A percentile compares a stretch with the other conserved stretches of the same genome.
Conservation (phyloP, 2,797 vertebrate genomes). For the Falco columbarius region DNA sequence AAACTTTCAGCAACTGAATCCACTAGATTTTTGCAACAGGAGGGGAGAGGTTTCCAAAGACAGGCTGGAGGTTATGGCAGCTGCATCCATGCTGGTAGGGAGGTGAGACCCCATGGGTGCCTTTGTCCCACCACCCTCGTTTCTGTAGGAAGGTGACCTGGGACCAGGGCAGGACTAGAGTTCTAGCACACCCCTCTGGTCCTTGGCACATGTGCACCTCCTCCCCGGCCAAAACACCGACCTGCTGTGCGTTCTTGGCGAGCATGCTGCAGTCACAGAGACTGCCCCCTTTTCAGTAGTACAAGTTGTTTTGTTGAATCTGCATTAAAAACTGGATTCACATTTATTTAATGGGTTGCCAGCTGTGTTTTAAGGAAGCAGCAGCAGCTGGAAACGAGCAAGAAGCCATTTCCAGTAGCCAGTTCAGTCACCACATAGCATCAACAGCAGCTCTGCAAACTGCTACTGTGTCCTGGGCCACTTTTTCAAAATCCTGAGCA, state of each 20-base stretch:
- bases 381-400: neutral
- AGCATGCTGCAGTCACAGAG: accelerated
- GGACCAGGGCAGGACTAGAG: accelerated
- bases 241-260: neutral
- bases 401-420: neutral
- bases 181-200: neutral
- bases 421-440: neutral
- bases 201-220: neutral
- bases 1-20: neutral
- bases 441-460: neutral
- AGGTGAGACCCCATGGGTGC: neutral
- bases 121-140: neutral
- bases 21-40: neutral
- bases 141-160: neutral
- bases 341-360: neutral
- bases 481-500: neutral
- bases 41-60: neutral
- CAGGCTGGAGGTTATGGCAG: neutral
- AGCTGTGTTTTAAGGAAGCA: neutral
- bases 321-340: neutral
- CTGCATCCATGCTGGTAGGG: neutral
- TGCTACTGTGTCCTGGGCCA: neutral
- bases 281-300: neutral
- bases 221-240: neutral
- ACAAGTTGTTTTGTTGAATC: neutral